Evolutionary conservation across 2,888 invertebrate genomes (phyloP), one percentile per base, ranked within the genome.

Genomic region (Rotaria macrura): DNA sequence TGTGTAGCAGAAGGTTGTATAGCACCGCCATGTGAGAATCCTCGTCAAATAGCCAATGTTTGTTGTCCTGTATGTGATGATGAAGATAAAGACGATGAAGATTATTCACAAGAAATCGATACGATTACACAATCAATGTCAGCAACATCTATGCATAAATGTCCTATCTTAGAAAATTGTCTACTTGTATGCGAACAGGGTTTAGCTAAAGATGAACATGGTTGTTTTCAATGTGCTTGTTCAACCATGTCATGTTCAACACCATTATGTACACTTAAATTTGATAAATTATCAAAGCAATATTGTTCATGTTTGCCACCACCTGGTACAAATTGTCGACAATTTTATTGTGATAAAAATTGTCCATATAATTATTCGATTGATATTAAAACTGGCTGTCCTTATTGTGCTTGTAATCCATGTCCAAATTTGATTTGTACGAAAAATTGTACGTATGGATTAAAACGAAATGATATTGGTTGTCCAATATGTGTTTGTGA

Each of bases 301-400:
- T 79, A 79, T 79, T 79, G 79, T 79, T n/a, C n/a, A 43, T 79
- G 79, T 79, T 43, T 38, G n/a, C 38, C 79, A 79, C 79, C 79
- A 43, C 2, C 17, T 3, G 65, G 20, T 34, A 34, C 12, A 5
- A 79, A 79, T 40, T 79, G 79, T 79, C n/a, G 25, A 20, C 25
- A 79, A 79, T 79, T 79, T 25, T 9, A 43, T 79, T 79, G 79
- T 79, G 79, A 79, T 79, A 79, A 79, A 79, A 23, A 79, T 79
- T 79, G 79, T 43, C 79, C 79, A 43, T 79, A 79, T 43, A 79
- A 12, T 79, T 79, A 79, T 79, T 25, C 43, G 20, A 14, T 79
- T n/a, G n/a, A 79, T 43, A 23, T 43, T 43, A 23, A 79, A 43
- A 79, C 79, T 7, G 25, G 43, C n/a, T 79, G 79, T 43, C 79